Base-by-base conservation (phyloP, 2,888 invertebrate species). In the Lycia hirtaria region DNA sequence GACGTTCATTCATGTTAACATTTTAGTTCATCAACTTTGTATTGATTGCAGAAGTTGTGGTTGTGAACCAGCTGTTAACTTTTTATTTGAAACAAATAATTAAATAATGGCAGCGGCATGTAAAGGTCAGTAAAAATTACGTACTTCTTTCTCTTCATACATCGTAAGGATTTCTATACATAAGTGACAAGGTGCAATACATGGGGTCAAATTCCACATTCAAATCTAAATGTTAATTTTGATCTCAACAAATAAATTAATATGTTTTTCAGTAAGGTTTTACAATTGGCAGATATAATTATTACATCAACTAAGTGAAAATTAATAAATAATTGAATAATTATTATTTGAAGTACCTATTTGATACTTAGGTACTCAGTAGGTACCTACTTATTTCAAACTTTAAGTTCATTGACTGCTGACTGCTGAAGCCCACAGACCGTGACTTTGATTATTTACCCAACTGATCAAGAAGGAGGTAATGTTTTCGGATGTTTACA, bases 81-180 rank as follows among this genome's bases (percentile, higher is more conserved):
- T 60, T 45, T 47, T 58, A 41, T 7, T 30, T 30, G 4, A 15
- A 5, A 7, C 3, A 37, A n/a, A 32, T 14, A 22, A 28, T 4
- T 6, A 28, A 49, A 44, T 22, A 55, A 92, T 92, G 92, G 85
- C 92, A 50, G 84, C 76, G 48, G 81, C 91, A 63, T 83, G 84
- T 51, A 92, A 92, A 83, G 92, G 92, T 88, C 69, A 65, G 74
- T 67, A 19, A 38, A 4, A 20, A 17, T 30, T 15, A 2, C 10
- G 30, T n/a, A 3, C 12, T 33, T 9, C 35, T 15, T 10, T 32
- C 1, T n/a, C 10, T 3, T 4, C 26, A 2, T 10, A 26, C 19
- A 14, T 10, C 5, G 15, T 22, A n/a, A n/a, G n/a, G n/a, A n/a
- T n/a, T n/a, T n/a, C n/a, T n/a, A n/a, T n/a, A n/a, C n/a, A n/a